phyloP scores from a whole-genome alignment of 2,888 invertebrate species.

The Tiliacea citrago region DNA sequence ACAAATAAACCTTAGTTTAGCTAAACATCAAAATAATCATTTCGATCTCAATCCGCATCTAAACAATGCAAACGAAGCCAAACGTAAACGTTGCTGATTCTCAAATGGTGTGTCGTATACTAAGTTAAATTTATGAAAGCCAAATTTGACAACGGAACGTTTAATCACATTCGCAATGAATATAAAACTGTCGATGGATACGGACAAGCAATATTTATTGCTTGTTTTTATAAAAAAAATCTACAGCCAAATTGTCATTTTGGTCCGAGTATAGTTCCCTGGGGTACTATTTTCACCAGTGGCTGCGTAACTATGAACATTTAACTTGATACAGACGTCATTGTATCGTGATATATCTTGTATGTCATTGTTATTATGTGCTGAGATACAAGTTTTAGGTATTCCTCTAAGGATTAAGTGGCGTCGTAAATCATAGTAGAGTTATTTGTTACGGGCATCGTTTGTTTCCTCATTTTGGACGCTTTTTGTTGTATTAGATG shows the following conservation, averaged over 20 bases:
- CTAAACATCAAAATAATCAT: not conserved
- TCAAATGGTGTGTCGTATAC: slow-evolving; percentile 66
- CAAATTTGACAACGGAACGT: slow-evolving; percentile 64
- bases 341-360: slow-evolving; percentile 49
- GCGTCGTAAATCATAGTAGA: slow-evolving; percentile 46
- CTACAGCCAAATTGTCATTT: slow-evolving; percentile 66
- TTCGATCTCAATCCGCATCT: slow-evolving; percentile 1
- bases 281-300: slow-evolving; percentile 68
- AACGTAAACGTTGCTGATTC: slow-evolving; percentile 59
- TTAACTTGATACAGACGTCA: slow-evolving; percentile 67
- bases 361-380: slow-evolving; percentile 59
- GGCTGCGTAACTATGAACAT: slow-evolving; percentile 64
- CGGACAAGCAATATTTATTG: slow-evolving; percentile 68
- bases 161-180: slow-evolving; percentile 69
- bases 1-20: not conserved
- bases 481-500: slow-evolving; percentile 2
- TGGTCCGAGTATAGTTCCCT: slow-evolving; percentile 71
- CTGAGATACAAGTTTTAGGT: slow-evolving; percentile 66
- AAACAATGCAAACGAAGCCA: slow-evolving; percentile 26
- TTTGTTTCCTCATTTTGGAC: slow-evolving; percentile 37
- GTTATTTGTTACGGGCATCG: slow-evolving; percentile 38
- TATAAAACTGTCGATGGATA: slow-evolving; percentile 66
- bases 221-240: slow-evolving; percentile 71
- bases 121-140: slow-evolving; percentile 69
- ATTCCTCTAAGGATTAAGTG: slow-evolving; percentile 64